Base-by-base conservation (phyloP, 2,797 vertebrate genomes). In the Gorsachius magnificus region DNA sequence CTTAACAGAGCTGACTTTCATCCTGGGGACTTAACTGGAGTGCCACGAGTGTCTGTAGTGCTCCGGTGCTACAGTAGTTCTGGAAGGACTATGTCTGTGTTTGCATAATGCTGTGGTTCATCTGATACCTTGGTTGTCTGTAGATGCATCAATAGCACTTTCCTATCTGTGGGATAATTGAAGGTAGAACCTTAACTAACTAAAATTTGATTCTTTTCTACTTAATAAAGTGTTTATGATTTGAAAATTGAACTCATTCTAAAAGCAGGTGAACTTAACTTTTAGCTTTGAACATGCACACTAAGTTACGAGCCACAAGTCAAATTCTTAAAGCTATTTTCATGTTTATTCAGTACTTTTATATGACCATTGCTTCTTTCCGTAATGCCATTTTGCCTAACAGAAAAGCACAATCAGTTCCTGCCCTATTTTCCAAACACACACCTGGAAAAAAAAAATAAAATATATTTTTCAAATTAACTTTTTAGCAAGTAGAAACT, bases 261-360 rank as follows among this genome's bases (percentile, higher is more conserved):
- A 74, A 87, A 89, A 63, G 28, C 35, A 84, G n/a, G 17, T 70
- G 43, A 95, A 54, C 29, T 53, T 76, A 84, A 53, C 22, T 22
- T 81, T 81, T 92, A 68, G 16, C 58, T 95, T 94, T 89, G 74
- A 77, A 61, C 43, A 43, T 46, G 33, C 18, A 46, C 12, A 3
- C 21, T 45, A 48, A 66, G 33, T 84, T 89, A 41, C 16, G 87
- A 91, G 57, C 24, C 41, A 72, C 54, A 79, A 71, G 38, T 78
- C 46, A 93, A 84, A 83, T 70, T 22, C 28, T 81, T 71, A 15
- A 91, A 86, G 69, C 50, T 92, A 70, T 83, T 95, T 86, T 83
- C 33, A 6, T 90, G 43, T 87, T 95, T 76, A 64, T 95, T 90
- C 33, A 61, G 35, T 83, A 53, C 6, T 10, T 54, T 81, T 84